Percentiles rank a stretch among this genome's conserved stretches.
Evolutionary conservation across 2,888 invertebrate species (phyloP).

Genomic region (Sturmia bella): DNA sequence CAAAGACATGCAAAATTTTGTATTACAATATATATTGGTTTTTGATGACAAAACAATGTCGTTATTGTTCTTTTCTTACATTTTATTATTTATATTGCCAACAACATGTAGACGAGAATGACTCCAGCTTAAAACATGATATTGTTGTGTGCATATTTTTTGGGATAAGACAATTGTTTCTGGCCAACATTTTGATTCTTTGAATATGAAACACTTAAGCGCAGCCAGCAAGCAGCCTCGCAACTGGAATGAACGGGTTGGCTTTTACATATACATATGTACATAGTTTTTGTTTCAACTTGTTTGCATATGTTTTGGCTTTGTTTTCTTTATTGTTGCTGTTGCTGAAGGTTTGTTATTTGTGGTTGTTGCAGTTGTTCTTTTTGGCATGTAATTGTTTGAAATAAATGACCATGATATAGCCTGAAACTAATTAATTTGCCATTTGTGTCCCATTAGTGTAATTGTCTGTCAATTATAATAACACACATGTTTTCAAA

Average conservation of each 20-base stretch:
- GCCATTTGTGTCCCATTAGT: constrained; percentile 71
- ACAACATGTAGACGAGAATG: not conserved
- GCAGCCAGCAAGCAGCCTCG: not conserved
- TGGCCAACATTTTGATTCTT: constrained; percentile 43
- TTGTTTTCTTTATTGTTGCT: not conserved
- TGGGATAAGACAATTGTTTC: constrained; percentile 55
- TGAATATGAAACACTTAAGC: constrained; percentile 33
- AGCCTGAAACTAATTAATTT: constrained; percentile 70
- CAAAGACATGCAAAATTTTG: constrained; percentile 25
- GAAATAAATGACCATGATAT: constrained; percentile 67
- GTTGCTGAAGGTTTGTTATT: constrained; percentile 3
- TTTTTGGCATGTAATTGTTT: constrained; percentile 63
- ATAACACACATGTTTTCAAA: constrained; percentile 46
- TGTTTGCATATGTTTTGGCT: constrained; percentile 39
- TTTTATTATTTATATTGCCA: constrained; percentile 41
- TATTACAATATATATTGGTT: constrained; percentile 64
- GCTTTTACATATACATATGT: not conserved
- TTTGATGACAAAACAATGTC: constrained; percentile 64
- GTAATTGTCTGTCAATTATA: constrained; percentile 70
- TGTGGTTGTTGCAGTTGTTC: constrained; percentile 35
- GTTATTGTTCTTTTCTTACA: constrained; percentile 59
- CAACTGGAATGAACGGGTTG: constrained; percentile 25
- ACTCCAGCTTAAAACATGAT: constrained; percentile 10
- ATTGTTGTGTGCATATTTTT: constrained; percentile 32
- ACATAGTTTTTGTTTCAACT: constrained; percentile 23